Evolutionary conservation across 2,888 invertebrate species (phyloP), one percentile per base, ranked within the genome.

Genomic region (Apodemia duryi): DNA sequence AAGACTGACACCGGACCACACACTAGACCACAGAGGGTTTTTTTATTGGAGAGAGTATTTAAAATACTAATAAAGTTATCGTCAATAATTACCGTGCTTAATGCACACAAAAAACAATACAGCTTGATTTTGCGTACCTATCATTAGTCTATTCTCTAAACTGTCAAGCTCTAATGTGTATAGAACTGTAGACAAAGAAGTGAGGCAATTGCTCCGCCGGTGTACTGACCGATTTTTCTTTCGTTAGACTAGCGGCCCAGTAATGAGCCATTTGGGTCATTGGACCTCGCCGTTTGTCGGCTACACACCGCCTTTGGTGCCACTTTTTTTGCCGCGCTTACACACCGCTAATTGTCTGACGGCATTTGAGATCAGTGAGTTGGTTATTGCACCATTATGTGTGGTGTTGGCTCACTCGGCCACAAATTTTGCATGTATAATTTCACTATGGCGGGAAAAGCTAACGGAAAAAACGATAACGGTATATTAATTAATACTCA

Each of bases 181-280:
- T 69, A 71, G 62, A 69, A n/a, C 61, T 57, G 52, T 52, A 71
- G 71, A 72, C 70, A 72, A 70, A 70, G 67, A 66, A 62, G 66
- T 66, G 66, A 70, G 70, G 70, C 69, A 69, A 72, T 66, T 66
- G 70, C 75, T 73, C 72, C 77, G 75, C 72, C 77, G 75, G 78
- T 74, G 68, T 76, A 73, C 72, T 76, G 84, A 80, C 84, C 80
- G 85, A 88, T 88, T 88, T 90, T 89, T 86, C 82, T 88, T 86
- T 88, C 87, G 79, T 78, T 77, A 76, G 81, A 79, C 82, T 85
- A 79, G 76, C 81, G 87, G 81, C 85, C 86, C 83, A 87, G 85
- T 86, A 82, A 82, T 83, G 81, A 81, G 79, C 83, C 85, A 91
- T 89, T 88, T 91, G 85, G 91, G 91, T 91, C 89, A 91, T 88